These are phyloP conservation scores for Ara ararauna DNA, from an alignment of 2,797 vertebrate species.

Conservation along the genomic window DNA sequence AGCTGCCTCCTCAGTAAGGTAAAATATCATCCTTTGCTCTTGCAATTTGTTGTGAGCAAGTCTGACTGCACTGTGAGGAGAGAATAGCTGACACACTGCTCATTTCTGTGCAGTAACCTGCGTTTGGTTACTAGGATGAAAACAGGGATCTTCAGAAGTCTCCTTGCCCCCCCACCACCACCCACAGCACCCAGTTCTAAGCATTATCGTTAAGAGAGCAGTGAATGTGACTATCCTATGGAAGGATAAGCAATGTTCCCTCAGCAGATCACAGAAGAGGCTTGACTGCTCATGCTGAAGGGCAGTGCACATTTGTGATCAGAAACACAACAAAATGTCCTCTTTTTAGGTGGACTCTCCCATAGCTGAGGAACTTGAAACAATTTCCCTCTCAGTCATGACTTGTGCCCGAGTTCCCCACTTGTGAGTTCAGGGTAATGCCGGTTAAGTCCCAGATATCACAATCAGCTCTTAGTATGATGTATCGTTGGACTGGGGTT, in stretches of 20 bases:
- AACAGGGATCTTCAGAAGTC: background rate
- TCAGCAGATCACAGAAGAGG: background rate
- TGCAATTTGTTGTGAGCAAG: background rate
- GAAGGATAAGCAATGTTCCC: background rate
- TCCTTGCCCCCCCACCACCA: too few species aligned
- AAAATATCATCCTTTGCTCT: background rate
- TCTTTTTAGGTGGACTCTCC: rapidly evolving
- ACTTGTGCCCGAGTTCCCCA: rapidly evolving
- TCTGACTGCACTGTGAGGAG: background rate
- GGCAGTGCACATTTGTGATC: background rate
- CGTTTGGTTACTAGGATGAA: background rate
- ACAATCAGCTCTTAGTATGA: rapidly evolving
- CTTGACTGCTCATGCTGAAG: rapidly evolving
- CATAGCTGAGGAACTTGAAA: background rate
- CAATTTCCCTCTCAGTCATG: background rate
- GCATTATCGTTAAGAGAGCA: background rate
- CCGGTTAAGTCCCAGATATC: rapidly evolving
- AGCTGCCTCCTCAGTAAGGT: background rate
- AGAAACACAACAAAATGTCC: background rate
- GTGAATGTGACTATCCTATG: rapidly evolving
- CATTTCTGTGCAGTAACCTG: background rate
- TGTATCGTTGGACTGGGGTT: rapidly evolving
- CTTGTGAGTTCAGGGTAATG: background rate
- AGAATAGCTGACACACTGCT: background rate
- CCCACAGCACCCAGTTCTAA: background rate